These are phyloP conservation scores for Drosophila sp. DNA, from an alignment of 1,140 invertebrate genomes.

Conservation along the genomic window DNA sequence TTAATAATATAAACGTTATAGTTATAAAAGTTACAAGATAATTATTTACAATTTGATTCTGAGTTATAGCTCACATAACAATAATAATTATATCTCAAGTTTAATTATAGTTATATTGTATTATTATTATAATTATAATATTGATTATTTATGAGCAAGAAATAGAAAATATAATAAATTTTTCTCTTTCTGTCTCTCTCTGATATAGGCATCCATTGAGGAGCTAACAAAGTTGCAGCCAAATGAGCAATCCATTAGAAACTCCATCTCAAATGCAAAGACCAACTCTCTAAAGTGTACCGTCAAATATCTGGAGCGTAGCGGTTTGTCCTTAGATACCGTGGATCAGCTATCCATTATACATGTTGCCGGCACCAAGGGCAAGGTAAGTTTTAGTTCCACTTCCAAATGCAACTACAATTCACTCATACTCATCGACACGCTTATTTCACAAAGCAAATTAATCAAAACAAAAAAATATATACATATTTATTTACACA, in stretches of 20 bases:
- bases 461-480: slow-evolving; percentile 4
- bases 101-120: no score
- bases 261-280: slow-evolving; percentile 84
- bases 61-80: no score
- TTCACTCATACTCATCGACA: background rate
- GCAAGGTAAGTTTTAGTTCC: slow-evolving; percentile 87
- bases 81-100: no score
- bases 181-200: background rate
- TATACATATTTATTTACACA: no score
- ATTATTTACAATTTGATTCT: no score
- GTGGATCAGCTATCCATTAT: slow-evolving; percentile 92
- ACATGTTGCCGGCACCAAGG: slow-evolving; percentile 98
- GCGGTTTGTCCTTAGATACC: slow-evolving; percentile 88
- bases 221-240: slow-evolving; percentile 86
- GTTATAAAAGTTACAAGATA: no score
- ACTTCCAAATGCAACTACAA: background rate
- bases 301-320: slow-evolving; percentile 87
- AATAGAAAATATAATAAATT: no score
- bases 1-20: background rate
- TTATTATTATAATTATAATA: no score
- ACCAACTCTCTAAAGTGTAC: slow-evolving; percentile 84
- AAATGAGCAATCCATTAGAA: slow-evolving; percentile 87
- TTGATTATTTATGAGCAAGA: no score
- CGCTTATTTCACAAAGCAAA: background rate
- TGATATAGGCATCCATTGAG: background rate